Evolutionary conservation across 2,888 invertebrate species (phyloP).

Genomic region (Rhagium mordax): DNA sequence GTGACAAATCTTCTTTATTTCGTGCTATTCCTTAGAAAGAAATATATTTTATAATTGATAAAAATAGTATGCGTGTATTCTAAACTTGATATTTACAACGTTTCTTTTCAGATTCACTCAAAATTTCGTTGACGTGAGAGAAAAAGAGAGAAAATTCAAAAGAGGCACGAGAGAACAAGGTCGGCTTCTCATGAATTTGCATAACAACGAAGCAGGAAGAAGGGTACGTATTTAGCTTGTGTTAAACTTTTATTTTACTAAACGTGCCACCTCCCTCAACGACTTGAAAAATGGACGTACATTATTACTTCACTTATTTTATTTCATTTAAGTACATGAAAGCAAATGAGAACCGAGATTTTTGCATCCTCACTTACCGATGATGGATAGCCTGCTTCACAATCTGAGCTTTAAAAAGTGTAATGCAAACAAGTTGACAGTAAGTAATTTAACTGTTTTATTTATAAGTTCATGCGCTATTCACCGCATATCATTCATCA

Average conservation of each 20-base stretch:
- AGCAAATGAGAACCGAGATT: not conserved
- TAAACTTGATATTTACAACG: too few relatives aligned
- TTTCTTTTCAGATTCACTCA: conserved; percentile 85
- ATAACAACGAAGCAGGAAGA: conserved; percentile 98
- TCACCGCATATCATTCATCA: not conserved
- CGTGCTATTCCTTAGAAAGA: too few relatives aligned
- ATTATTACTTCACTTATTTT: too few relatives aligned
- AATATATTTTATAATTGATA: too few relatives aligned
- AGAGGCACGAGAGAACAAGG: conserved; percentile 88
- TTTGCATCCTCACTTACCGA: not conserved
- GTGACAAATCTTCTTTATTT: too few relatives aligned
- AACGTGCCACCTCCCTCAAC: too few relatives aligned
- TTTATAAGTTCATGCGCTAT: not conserved
- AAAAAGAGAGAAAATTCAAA: conserved; percentile 89
- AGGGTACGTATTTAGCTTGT: conserved; percentile 80
- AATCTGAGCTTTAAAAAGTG: not conserved
- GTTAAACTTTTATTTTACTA: too few relatives aligned
- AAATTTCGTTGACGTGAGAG: conserved; percentile 94
- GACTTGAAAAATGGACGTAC: too few relatives aligned
- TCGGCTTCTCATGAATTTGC: conserved; percentile 94
- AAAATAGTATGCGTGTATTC: too few relatives aligned
- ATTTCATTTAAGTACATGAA: not conserved
- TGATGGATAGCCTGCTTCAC: not conserved
- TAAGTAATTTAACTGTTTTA: conserved; percentile 56
- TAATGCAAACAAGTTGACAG: not conserved